A percentile compares a stretch with the other conserved stretches of the same genome.
Evolutionary conservation across 1,140 invertebrate species (phyloP).

Genomic region (Odontomachus brunneus): DNA sequence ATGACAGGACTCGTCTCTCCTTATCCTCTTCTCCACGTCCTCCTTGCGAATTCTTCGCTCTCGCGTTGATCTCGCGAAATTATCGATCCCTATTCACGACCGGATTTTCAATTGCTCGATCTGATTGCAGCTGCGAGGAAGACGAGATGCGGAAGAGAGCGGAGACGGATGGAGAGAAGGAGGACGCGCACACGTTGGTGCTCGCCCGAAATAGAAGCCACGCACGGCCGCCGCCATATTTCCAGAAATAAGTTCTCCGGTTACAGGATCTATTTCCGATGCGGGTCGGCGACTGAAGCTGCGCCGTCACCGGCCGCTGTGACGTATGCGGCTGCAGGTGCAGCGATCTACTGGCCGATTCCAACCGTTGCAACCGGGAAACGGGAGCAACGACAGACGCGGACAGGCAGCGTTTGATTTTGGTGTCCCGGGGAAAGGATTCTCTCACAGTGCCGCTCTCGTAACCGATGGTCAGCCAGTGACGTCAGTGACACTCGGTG

Average conservation of each 20-base stretch:
- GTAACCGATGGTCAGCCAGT: constrained; percentile 26
- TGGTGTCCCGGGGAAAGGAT: not conserved
- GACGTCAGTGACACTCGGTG: constrained; percentile 57
- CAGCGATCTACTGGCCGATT: not conserved
- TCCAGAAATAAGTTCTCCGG: constrained; percentile 84
- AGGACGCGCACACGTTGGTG: constrained; percentile 42
- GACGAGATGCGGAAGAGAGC: constrained; percentile 28
- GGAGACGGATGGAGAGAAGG: constrained; percentile 31
- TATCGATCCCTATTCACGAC: not conserved
- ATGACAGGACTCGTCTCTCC: constrained; percentile 21
- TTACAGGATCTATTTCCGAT: constrained; percentile 82
- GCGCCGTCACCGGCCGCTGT: constrained; percentile 6
- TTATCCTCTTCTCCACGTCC: not conserved
- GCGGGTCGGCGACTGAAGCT: constrained; percentile 52
- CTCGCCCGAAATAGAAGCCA: constrained; percentile 76
- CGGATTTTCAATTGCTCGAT: constrained; percentile 42
- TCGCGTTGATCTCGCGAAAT: not conserved
- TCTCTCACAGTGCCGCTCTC: constrained; percentile 28
- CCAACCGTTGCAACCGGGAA: no score
- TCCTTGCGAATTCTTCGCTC: not conserved
- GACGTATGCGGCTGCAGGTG: constrained; percentile 52
- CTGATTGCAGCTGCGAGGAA: constrained; percentile 58
- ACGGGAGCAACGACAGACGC: not conserved
- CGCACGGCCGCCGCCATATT: constrained; percentile 73
- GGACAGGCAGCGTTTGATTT: not conserved